Conservation (phyloP, 2,113 vertebrate genomes). For the Antidorcas marsupialis region DNA sequence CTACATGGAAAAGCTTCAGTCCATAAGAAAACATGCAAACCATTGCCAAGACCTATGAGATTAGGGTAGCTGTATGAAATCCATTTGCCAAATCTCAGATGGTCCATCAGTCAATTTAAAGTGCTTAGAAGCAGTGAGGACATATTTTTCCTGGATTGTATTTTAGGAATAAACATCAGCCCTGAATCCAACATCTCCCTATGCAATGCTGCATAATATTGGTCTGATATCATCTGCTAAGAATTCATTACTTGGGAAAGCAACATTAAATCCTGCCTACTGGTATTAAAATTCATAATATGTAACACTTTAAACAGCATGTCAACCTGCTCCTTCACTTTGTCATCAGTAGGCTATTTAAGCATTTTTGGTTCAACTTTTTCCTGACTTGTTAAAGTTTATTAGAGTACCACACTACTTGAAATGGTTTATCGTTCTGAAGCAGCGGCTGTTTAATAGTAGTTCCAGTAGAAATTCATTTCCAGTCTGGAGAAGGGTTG, state of each 20-base stretch:
- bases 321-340: not conserved
- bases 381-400: not conserved
- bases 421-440: not conserved
- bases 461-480: not conserved
- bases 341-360: not conserved
- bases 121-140: not conserved
- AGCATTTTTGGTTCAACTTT: not conserved
- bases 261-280: not conserved
- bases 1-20: not conserved
- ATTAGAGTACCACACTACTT: not conserved
- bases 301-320: not conserved
- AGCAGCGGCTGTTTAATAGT: not conserved
- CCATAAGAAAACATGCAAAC: not conserved
- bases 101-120: not conserved
- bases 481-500: not conserved
- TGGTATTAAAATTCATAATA: not conserved
- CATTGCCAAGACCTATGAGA: not conserved
- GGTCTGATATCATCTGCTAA: not conserved
- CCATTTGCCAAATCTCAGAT: not conserved
- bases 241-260: not conserved
- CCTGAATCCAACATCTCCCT: not conserved
- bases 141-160: not conserved
- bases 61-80: not conserved
- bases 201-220: not conserved
- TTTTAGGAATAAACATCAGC: not conserved